Base-by-base conservation (phyloP, 2,797 vertebrate genomes). In the Aselliscus stoliczkanus region DNA sequence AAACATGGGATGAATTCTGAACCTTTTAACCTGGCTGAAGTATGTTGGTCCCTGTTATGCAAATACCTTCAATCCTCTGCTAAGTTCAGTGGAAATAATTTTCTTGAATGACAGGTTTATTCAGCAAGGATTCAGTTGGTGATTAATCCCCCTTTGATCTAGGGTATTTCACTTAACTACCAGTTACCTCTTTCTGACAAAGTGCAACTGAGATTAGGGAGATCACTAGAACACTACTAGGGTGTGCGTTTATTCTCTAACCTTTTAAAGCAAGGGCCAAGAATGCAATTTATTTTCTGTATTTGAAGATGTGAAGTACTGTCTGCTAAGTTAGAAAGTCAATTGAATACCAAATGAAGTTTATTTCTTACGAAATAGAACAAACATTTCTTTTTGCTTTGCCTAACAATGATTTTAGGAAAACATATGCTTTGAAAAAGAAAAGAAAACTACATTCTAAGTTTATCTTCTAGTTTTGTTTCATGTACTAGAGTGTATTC, bases 41-140 rank as follows among this genome's bases (percentile, higher is more conserved):
- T 98, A 97, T 97, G 97, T 96, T 96, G 98, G 98, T 98, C 98
- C 98, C 98, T 98, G 98, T 98, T 99, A 99, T 99, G 98, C 99
- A 99, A 99, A 99, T 99, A 98, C 98, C 98, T 98, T 97, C 98
- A 98, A 99, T 98, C 99, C 98, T 98, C 98, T 98, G 98, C 98
- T 98, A 98, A 98, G 98, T 99, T 99, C 98, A 97, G 98, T 99
- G 98, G 98, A 99, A 99, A 99, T 99, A 98, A 99, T 99, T 99
- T 99, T 98, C 98, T 99, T 99, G 99, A 99, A 99, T 99, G 99
- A 99, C 99, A 99, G 99, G 98, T 99, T 99, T 99, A 99, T 99
- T 99, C 98, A 99, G 98, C 98, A 62, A 97, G 98, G 98, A 98
- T 99, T 99, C 98, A 98, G 98, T 98, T 98, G 98, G 98, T 98